phyloP scores from a whole-genome alignment of 2,797 vertebrate species.

The Scarus forsteni region DNA sequence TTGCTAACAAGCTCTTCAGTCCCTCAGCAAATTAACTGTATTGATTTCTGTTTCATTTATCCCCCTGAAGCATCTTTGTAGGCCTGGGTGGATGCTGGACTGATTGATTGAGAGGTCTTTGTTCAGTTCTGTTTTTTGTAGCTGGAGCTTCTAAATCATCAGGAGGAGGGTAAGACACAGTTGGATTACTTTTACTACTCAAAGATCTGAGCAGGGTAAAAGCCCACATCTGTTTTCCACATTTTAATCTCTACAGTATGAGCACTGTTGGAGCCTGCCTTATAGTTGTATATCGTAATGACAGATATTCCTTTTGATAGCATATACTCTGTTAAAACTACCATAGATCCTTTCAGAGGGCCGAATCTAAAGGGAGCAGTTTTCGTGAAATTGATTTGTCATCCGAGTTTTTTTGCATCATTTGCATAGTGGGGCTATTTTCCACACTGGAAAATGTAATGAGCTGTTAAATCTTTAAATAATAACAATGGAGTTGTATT shows the following conservation, averaged over 20 bases:
- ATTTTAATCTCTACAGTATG: conserved; percentile 17
- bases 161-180: conserved; percentile 8
- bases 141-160: conserved; percentile 35
- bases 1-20: conserved; percentile 3
- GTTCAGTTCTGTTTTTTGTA: conserved; percentile 1
- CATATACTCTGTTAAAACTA: conserved; percentile 41
- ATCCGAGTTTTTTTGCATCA: conserved; percentile 7
- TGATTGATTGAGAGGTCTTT: conserved; percentile 16
- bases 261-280: conserved; percentile 23
- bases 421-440: conserved; percentile 18
- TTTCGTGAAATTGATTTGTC: conserved; percentile 30
- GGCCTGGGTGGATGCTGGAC: background rate
- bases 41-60: conserved; percentile 25
- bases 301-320: conserved; percentile 39
- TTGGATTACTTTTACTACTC: background rate
- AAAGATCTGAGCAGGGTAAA: conserved; percentile 16
- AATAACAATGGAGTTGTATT: conserved; percentile 42
- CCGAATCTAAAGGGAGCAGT: conserved; percentile 31
- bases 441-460: conserved; percentile 17
- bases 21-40: conserved; percentile 13
- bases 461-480: conserved; percentile 37
- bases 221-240: conserved; percentile 43
- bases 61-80: background rate
- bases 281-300: conserved; percentile 25
- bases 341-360: conserved; percentile 60